Evolutionary conservation across 1,140 invertebrate species (phyloP), one percentile per base, ranked within the genome.

Genomic region (Marisa cornuarietis): DNA sequence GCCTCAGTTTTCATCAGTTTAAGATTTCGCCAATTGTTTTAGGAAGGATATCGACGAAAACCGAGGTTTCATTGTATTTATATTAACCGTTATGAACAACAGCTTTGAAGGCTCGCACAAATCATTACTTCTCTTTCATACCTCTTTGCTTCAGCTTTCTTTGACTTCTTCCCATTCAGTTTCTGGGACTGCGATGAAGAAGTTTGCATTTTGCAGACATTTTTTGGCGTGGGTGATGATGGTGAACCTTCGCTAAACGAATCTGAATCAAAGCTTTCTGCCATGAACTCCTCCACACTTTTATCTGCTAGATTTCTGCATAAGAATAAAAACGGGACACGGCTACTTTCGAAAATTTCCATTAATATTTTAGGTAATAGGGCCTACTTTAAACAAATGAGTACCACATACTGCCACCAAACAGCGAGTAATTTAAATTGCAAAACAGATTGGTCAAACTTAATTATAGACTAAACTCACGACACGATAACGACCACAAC

Each of bases 201-300:
- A 26, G 76, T 58, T 18, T 58, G n/a, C 13, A 14, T 42, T 22
- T 22, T 42, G 9, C 7, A 13, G 71, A 72, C 71, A 6, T 13
- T 68, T 49, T 61, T 42, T 13, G 58, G 18, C 20, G 52, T 26
- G 20, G 63, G 24, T n/a, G 65, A 66, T 14, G 51, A 62, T 63
- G 69, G 54, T n/a, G 73, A 76, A 26, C 65, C 54, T 24, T 61
- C 42, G 22, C 81, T 80, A 68, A 72, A 78, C 16, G 74, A 73
- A 54, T 83, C 83, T 16, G 79, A 69, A 75, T 87, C 84, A 79
- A 85, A 80, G 24, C 49, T 79, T 52, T 73, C 74, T 18, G 31
- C 58, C 81, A 85, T 81, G 71, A 86, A 84, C 65, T 85, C 86
- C 80, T 86, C 85, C 31, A 85, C 81, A 81, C 83, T 84, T 79